phyloP scores from a whole-genome alignment of 2,888 invertebrate species.

The Stenodema calcarata region DNA sequence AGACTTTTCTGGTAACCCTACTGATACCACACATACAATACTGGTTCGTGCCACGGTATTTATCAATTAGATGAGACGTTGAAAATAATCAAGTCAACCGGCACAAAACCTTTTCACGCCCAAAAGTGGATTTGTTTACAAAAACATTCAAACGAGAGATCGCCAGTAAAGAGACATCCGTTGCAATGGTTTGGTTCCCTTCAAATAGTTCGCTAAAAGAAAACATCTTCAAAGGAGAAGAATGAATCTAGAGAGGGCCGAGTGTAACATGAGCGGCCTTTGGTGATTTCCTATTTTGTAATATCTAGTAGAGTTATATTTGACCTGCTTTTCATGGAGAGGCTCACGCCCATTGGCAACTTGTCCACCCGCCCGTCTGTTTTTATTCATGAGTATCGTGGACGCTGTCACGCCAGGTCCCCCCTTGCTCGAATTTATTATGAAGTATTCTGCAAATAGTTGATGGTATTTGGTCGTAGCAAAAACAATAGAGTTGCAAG shows the following conservation, averaged over 20 bases:
- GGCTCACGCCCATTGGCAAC: constrained; percentile 45
- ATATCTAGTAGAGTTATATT: constrained; percentile 44
- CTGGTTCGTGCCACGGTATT: too few relatives aligned
- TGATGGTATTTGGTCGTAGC: too few relatives aligned
- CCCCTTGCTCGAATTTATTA: not conserved
- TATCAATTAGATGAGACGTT: too few relatives aligned
- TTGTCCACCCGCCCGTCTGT: constrained; percentile 5
- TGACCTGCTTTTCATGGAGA: constrained; percentile 45
- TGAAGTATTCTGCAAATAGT: not conserved
- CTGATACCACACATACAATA: too few relatives aligned
- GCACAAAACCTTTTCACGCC: too few relatives aligned
- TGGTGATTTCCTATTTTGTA: constrained; percentile 44
- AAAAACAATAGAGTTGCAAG: too few relatives aligned
- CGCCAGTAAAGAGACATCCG: too few relatives aligned
- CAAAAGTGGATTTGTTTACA: too few relatives aligned
- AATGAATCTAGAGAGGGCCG: constrained; percentile 3
- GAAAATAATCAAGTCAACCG: too few relatives aligned
- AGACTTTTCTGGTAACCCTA: too few relatives aligned
- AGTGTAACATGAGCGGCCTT: constrained; percentile 41
- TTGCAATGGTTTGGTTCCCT: too few relatives aligned
- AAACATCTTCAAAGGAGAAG: constrained; percentile 5
- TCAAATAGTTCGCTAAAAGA: not conserved
- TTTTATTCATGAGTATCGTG: not conserved
- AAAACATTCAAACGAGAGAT: too few relatives aligned
- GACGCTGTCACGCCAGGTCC: not conserved